phyloP scores from a whole-genome alignment of 2,797 vertebrate genomes.

The Clarias pachynema region DNA sequence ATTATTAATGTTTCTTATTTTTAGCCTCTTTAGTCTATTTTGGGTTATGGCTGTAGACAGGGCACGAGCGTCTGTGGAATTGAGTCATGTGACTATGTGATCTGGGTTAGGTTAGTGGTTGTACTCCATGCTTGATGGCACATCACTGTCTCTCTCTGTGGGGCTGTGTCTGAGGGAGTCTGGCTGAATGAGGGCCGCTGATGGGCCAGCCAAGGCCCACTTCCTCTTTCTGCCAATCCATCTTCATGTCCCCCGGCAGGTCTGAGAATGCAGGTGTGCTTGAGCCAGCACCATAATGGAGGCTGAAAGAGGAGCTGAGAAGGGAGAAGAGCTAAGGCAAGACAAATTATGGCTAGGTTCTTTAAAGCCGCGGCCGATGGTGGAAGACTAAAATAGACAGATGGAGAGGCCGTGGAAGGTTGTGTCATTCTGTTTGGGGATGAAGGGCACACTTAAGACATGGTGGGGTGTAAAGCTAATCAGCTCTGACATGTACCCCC shows the following conservation, averaged over 20 bases:
- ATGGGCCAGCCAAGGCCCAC: constrained; percentile 65
- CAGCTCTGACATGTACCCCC: constrained; percentile 59
- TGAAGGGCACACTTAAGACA: constrained; percentile 65
- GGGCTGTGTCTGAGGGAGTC: constrained; percentile 40
- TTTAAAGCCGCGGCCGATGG: constrained; percentile 21
- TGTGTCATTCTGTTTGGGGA: constrained; percentile 61
- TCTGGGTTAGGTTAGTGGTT: constrained; percentile 72
- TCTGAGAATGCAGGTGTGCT: constrained; percentile 63
- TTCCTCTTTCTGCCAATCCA: constrained; percentile 70
- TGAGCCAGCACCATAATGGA: constrained; percentile 58
- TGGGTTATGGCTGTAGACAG: constrained; percentile 75
- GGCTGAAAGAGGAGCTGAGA: constrained; percentile 43
- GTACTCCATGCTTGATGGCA: constrained; percentile 47
- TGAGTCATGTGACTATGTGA: constrained; percentile 73
- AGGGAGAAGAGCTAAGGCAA: constrained; percentile 28
- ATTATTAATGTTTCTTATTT: constrained; percentile 81
- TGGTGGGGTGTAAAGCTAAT: constrained; percentile 59
- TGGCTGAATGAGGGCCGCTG: constrained; percentile 44
- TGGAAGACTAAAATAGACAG: constrained; percentile 56
- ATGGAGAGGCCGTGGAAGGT: constrained; percentile 52
- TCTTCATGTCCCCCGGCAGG: constrained; percentile 66
- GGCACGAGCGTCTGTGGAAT: constrained; percentile 69
- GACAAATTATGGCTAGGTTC: constrained; percentile 59
- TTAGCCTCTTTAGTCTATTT: constrained; percentile 81
- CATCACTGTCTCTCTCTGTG: constrained; percentile 44